Evolutionary conservation across 2,113 vertebrate genomes (phyloP).

Genomic region (Asarcornis scutulata): DNA sequence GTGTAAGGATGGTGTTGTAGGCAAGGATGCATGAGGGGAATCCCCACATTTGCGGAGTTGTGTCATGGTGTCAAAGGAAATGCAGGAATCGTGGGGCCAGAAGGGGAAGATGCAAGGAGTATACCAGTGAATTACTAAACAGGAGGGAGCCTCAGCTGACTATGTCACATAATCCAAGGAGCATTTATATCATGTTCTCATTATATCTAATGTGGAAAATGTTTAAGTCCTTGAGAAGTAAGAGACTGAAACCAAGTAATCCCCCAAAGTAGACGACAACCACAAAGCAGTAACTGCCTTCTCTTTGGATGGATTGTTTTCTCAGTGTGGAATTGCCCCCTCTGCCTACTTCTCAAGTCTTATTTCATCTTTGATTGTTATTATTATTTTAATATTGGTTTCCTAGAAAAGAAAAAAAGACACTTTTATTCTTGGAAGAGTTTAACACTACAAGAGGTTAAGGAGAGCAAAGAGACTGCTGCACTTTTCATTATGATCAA

Average conservation of each 20-base stretch:
- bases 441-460: not conserved
- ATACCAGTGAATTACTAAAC: not conserved
- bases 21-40: not conserved
- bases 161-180: not conserved
- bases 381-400: not conserved
- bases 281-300: not conserved
- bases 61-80: not conserved
- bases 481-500: not conserved
- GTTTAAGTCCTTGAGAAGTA: not conserved
- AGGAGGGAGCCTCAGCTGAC: not conserved
- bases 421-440: not conserved
- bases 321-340: not conserved
- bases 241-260: constrained; percentile 20
- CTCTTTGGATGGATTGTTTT: not conserved
- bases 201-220: not conserved
- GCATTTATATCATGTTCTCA: not conserved
- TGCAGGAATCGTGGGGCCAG: not conserved
- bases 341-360: not conserved
- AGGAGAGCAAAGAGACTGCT: not conserved
- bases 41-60: not conserved
- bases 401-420: not conserved
- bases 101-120: not conserved
- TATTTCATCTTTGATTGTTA: not conserved
- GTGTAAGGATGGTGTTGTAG: not conserved
- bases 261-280: not conserved